Evolutionary conservation across 2,113 vertebrate species (phyloP).

Genomic region (Muscicapa adusta): DNA sequence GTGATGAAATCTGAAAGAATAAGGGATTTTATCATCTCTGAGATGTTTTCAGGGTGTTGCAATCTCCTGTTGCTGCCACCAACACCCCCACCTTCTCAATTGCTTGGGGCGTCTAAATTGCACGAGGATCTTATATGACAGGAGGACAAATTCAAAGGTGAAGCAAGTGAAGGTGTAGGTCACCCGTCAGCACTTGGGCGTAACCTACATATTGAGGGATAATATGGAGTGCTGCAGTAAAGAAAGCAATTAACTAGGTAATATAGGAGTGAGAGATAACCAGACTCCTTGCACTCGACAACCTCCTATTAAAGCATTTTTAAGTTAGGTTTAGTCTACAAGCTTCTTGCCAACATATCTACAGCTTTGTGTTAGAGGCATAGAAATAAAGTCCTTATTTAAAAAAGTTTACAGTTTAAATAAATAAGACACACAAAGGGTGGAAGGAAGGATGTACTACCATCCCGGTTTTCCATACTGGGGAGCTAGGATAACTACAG

Average conservation of each 20-base stretch:
- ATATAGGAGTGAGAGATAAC: neutral
- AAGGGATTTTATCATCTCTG: neutral
- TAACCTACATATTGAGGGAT: neutral
- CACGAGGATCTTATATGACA: neutral
- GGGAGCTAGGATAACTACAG: neutral
- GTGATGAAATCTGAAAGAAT: neutral
- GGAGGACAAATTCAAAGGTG: neutral
- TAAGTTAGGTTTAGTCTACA: neutral
- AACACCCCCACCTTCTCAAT: neutral
- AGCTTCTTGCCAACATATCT: neutral
- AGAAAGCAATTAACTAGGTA: neutral
- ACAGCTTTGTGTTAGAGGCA: neutral
- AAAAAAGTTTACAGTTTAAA: slow-evolving; percentile 21
- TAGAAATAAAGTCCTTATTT: neutral
- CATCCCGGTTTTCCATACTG: neutral
- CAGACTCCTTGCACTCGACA: neutral
- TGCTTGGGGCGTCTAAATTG: neutral
- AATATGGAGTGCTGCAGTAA: neutral
- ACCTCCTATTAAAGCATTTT: neutral
- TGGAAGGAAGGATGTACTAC: slow-evolving; percentile 38
- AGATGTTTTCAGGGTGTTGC: neutral
- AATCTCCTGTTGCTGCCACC: neutral
- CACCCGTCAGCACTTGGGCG: neutral
- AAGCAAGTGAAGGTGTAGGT: neutral
- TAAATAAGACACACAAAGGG: slow-evolving; percentile 45